Conservation (phyloP, 2,888 invertebrate genomes). For the Galerucella nymphaeae region DNA sequence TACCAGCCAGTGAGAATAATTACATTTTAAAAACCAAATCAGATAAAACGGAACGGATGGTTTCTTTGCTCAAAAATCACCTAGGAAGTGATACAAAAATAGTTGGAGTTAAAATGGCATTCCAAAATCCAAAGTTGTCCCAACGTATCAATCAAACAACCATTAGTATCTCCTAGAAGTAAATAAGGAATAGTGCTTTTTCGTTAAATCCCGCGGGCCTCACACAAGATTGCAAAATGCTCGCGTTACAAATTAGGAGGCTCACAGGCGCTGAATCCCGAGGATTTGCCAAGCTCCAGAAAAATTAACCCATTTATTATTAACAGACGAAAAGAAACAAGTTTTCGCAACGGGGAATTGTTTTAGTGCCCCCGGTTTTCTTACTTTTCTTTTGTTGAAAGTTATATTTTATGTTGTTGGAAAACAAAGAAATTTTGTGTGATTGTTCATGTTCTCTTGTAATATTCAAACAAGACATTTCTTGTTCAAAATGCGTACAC, state of each 20-base stretch:
- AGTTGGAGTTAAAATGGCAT: too few relatives aligned
- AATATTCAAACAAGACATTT: background rate
- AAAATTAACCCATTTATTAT: constrained; percentile 65
- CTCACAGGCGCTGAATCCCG: constrained; percentile 57
- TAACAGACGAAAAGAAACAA: constrained; percentile 61
- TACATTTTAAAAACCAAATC: too few relatives aligned
- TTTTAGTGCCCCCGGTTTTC: constrained; percentile 50
- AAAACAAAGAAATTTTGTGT: background rate
- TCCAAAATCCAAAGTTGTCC: too few relatives aligned
- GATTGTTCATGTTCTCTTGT: background rate
- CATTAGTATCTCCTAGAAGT: constrained; percentile 45
- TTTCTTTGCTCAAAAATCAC: too few relatives aligned
- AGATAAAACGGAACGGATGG: too few relatives aligned
- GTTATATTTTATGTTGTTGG: constrained; percentile 57
- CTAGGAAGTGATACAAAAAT: too few relatives aligned
- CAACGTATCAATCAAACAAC: constrained; percentile 24
- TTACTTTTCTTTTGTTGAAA: constrained; percentile 51
- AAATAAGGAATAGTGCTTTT: constrained; percentile 55
- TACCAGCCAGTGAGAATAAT: too few relatives aligned
- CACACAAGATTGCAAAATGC: constrained; percentile 58
- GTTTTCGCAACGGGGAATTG: constrained; percentile 59
- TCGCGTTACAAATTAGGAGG: constrained; percentile 63
- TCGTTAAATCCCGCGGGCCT: constrained; percentile 48
- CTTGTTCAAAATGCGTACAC: background rate
- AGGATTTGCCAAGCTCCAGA: constrained; percentile 62